These are phyloP conservation scores for Desmodus rotundus DNA, from an alignment of 2,113 vertebrate genomes.

Conservation along the genomic window DNA sequence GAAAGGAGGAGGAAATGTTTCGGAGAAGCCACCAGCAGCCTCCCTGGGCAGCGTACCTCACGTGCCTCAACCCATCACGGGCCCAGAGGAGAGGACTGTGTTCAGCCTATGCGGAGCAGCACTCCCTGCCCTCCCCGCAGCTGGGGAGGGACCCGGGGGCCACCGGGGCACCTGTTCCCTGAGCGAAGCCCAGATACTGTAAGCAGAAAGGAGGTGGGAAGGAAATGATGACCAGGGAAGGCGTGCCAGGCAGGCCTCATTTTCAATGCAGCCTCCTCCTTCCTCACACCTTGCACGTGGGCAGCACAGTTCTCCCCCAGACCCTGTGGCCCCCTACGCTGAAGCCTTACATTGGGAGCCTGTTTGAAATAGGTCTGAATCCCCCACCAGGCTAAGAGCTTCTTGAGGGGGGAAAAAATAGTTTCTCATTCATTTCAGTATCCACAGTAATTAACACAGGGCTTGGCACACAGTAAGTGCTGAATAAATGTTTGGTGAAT, in stretches of 20 bases:
- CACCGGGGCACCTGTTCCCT: neutral
- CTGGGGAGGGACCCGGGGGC: neutral
- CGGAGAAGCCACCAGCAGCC: neutral
- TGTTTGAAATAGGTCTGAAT: neutral
- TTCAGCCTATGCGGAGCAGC: neutral
- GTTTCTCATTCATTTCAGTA: neutral
- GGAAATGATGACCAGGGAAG: fast-evolving
- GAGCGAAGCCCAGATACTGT: neutral
- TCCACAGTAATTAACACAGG: neutral
- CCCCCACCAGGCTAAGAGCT: neutral
- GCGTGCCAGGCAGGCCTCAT: neutral
- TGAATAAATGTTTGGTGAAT: neutral
- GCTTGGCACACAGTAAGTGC: neutral
- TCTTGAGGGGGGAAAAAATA: neutral
- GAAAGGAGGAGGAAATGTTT: neutral
- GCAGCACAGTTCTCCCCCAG: neutral
- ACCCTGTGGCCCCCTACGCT: neutral
- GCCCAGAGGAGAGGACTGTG: neutral
- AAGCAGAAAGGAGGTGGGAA: neutral
- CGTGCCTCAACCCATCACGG: neutral
- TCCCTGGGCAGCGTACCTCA: neutral
- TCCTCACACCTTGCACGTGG: neutral
- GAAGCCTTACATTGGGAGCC: too few species aligned
- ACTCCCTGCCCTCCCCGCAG: fast-evolving
- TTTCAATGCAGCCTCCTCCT: neutral